A percentile compares a stretch with the other conserved stretches of the same genome.
Conservation (phyloP, 2,113 vertebrate species). For the Proterorhinus semilunaris region DNA sequence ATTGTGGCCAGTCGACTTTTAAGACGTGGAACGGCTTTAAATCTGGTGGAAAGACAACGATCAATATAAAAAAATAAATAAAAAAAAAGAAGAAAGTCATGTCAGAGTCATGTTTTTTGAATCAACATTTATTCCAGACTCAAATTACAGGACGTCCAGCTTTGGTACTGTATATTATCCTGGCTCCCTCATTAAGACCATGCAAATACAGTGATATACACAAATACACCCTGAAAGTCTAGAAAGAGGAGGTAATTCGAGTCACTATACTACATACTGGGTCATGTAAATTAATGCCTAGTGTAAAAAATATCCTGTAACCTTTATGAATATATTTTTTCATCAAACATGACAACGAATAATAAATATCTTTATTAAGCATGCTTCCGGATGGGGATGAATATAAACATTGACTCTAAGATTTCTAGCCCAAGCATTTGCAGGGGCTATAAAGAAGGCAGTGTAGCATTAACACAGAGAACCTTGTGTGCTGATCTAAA, state of each 20-base stretch:
- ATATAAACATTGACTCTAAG: slow-evolving; percentile 25
- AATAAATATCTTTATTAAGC: background rate
- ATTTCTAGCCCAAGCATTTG: slow-evolving; percentile 22
- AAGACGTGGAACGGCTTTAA: slow-evolving; percentile 31
- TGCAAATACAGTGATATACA: slow-evolving; percentile 32
- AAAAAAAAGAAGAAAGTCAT: background rate
- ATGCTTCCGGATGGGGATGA: background rate
- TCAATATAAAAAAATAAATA: background rate
- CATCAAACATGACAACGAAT: background rate
- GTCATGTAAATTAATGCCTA: slow-evolving; percentile 14
- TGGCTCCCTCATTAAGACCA: slow-evolving; percentile 19
- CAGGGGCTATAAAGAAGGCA: slow-evolving; percentile 48
- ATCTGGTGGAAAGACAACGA: background rate
- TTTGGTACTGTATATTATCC: slow-evolving; percentile 51
- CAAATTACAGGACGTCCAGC: slow-evolving; percentile 44
- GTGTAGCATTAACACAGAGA: slow-evolving; percentile 39
- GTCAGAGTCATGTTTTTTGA: slow-evolving; percentile 32
- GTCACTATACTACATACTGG: background rate
- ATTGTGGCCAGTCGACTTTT: slow-evolving; percentile 49
- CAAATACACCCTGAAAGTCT: slow-evolving; percentile 33
- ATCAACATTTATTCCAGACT: slow-evolving; percentile 62
- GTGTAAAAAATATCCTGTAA: background rate
- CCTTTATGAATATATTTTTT: background rate
- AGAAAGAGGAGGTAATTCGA: slow-evolving; percentile 20
- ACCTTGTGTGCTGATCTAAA: slow-evolving; percentile 39